Base-by-base conservation (phyloP, 2,797 vertebrate genomes). In the Propithecus deckenii region DNA sequence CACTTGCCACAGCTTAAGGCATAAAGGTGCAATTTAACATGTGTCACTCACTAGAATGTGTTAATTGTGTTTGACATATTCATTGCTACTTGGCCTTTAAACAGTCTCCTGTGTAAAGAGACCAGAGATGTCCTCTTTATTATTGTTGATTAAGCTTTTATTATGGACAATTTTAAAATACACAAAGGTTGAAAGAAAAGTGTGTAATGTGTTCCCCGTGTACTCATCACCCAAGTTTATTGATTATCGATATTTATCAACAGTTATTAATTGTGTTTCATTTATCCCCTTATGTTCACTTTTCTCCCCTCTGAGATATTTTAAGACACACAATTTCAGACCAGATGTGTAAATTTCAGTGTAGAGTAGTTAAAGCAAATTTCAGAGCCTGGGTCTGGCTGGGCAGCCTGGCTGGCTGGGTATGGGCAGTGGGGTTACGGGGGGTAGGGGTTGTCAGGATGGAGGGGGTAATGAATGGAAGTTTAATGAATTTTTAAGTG, bases 91-190 rank as follows among this genome's bases (percentile, higher is more conserved):
- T 71, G 48, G 17, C 72, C 86, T 93, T 63, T 59, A 88, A 86
- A 22, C 55, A 71, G 6, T 65, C 50, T 81, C 20, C 32, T 35
- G 3, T 87, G 30, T 41, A 74, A 74, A 88, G 59, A 78, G 79
- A 95, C 13, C n/a, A 65, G 55, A 67, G 1, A 32, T 87, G 23
- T n/a, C 30, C 43, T 85, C n/a, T 80, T 95, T 59, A 32, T 89
- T 25, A 46, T 85, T 76, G 15, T 55, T 78, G 8, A 69, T 61
- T 38, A 48, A 63, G 30, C 35, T 89, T 78, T 89, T 69, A 81
- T 76, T 94, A 38, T 38, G 43, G 52, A 93, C 83, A 91, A 30
- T 79, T 57, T 57, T 41, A 93, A 93, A 84, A 95, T 46, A 76
- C 38, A 59, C 79, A 86, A 69, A 81, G 30, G 3, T 72, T 89